These are phyloP conservation scores for Scartelaos histophorus DNA, from an alignment of 2,113 vertebrate species.

Conservation along the genomic window DNA sequence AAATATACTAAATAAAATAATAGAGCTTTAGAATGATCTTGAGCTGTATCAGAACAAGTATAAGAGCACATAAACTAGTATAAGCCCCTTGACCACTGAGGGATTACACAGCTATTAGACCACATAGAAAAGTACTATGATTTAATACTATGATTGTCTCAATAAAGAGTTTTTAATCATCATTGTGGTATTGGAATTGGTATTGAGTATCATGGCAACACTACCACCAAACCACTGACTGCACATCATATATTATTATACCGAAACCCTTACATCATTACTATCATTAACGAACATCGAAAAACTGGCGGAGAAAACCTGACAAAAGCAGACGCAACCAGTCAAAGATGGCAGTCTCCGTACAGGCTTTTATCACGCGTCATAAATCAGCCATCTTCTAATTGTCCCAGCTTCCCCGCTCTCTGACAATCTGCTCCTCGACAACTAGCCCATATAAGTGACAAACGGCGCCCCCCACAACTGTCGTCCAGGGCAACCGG, in stretches of 20 bases:
- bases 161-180: no score
- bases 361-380: constrained; percentile 18
- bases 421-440: constrained; percentile 68
- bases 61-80: no score
- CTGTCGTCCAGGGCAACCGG: constrained; percentile 39
- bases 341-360: background rate
- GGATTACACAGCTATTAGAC: no score
- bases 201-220: no score
- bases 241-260: background rate
- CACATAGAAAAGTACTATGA: no score
- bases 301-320: background rate
- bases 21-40: no score
- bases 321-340: background rate
- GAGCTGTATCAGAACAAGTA: no score
- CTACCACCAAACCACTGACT: background rate
- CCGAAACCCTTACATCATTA: background rate
- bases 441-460: constrained; percentile 64
- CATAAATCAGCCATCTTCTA: constrained; percentile 66
- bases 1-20: no score
- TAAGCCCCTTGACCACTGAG: no score
- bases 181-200: no score
- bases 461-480: constrained; percentile 59
- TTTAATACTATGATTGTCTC: no score
- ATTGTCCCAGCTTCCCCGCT: constrained; percentile 60
- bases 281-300: background rate